Conservation (phyloP, 2,797 vertebrate species). For the Sebastes hopkinsi region DNA sequence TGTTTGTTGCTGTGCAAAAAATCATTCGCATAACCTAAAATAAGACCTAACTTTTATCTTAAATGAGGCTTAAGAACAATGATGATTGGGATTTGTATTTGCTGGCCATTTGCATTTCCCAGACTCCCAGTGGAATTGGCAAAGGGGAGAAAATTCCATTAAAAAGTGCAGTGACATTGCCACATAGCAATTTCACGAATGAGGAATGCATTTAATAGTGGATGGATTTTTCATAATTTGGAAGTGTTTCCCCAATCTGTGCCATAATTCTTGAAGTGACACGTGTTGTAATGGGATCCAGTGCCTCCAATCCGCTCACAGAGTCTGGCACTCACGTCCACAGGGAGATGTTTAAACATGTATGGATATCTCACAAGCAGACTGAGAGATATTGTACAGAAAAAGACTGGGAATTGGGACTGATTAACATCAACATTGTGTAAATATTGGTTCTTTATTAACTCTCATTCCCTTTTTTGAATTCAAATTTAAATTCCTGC, state of each 20-base stretch:
- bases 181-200: slow-evolving; percentile 76
- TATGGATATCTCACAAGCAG: neutral
- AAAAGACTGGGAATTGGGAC: neutral
- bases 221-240: slow-evolving; percentile 74
- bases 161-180: slow-evolving; percentile 65
- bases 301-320: neutral
- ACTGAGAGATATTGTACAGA: neutral
- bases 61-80: slow-evolving; percentile 37
- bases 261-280: slow-evolving; percentile 57
- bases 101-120: slow-evolving; percentile 27
- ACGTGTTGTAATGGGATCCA: slow-evolving; percentile 50
- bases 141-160: slow-evolving; percentile 60
- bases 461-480: neutral
- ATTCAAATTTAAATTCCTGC: slow-evolving; percentile 43
- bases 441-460: slow-evolving; percentile 33
- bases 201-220: slow-evolving; percentile 74
- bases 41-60: neutral
- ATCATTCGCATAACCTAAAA: slow-evolving; percentile 7
- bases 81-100: slow-evolving; percentile 38
- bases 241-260: slow-evolving; percentile 55
- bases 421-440: neutral
- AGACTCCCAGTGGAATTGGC: slow-evolving; percentile 27
- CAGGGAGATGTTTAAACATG: slow-evolving; percentile 13
- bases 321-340: slow-evolving; percentile 18
- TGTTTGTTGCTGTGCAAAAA: slow-evolving; percentile 1